phyloP scores from a whole-genome alignment of 2,797 vertebrate genomes.

The Crocidura indochinensis region DNA sequence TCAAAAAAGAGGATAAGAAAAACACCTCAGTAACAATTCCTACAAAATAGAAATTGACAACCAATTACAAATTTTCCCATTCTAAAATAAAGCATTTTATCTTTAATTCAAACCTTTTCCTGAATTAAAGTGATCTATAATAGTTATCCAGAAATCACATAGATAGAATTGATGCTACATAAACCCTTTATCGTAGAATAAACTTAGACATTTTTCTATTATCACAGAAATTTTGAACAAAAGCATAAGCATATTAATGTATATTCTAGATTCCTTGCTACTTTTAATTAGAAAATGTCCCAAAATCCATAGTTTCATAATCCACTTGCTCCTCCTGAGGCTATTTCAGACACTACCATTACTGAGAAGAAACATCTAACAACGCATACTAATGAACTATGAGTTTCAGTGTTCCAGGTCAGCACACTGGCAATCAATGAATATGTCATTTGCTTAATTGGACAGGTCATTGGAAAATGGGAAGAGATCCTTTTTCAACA shows the following conservation, averaged over 20 bases:
- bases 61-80: conserved; percentile 49
- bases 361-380: conserved; percentile 75
- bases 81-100: conserved; percentile 28
- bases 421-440: conserved; percentile 69
- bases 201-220: conserved; percentile 30
- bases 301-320: conserved; percentile 75
- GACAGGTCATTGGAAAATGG: conserved; percentile 72
- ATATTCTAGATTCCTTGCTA: conserved; percentile 74
- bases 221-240: conserved; percentile 48
- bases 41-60: conserved; percentile 57
- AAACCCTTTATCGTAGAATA: neutral
- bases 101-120: neutral
- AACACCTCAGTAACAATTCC: conserved; percentile 22
- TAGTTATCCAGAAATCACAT: neutral
- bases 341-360: conserved; percentile 72
- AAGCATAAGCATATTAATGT: conserved; percentile 72
- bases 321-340: conserved; percentile 70
- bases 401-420: conserved; percentile 61
- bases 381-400: conserved; percentile 82
- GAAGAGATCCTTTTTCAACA: conserved; percentile 42
- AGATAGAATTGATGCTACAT: conserved; percentile 7
- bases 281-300: conserved; percentile 84
- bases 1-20: conserved; percentile 66
- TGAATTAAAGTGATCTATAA: neutral
- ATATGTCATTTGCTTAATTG: conserved; percentile 79